Evolutionary conservation across 2,113 vertebrate species (phyloP), one percentile per base, ranked within the genome.

Genomic region (Tragelaphus strepsiceros): DNA sequence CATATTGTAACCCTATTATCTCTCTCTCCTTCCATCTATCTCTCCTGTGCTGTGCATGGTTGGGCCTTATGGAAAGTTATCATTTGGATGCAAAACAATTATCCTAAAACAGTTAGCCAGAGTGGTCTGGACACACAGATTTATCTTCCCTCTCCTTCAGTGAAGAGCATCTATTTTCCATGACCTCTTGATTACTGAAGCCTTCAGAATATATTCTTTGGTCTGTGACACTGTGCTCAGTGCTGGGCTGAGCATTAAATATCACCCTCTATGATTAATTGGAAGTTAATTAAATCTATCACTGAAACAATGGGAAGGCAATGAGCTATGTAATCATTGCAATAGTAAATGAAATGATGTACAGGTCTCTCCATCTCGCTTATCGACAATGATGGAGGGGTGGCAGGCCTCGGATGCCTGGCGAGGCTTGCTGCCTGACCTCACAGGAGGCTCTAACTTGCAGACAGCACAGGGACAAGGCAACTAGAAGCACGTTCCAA

Each of bases 281-380:
- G 99, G 99, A 99, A 99, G 99, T 99, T 99, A 99, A 99, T 99
- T 99, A 99, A 99, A 99, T 99, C 99, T 99, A 99, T 99, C 99
- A 99, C 99, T 99, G 99, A 99, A 99, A 99, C 99, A 99, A 99
- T 99, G 99, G 99, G 99, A 99, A 99, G 99, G 99, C 99, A 99
- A 99, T 99, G 99, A 99, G 99, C 98, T 99, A 99, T 99, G 99
- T 99, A 99, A 99, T 99, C 99, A 99, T 99, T 99, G 99, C 99
- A 99, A 99, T 98, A 99, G 99, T 99, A 99, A 99, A 99, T 99
- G 99, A 99, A 99, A 99, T 99, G 98, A 99, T 99, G 99, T 98
- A 99, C 98, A 98, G 98, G 99, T 98, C 98, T 96, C 98, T 99
- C 98, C 97, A 99, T 99, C 99, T 99, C 97, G 85, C 98, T 99